A percentile compares a stretch with the other conserved stretches of the same genome.
These are phyloP conservation scores for Pristiophorus japonicus DNA, from an alignment of 2,113 vertebrate species.

Conservation along the genomic window DNA sequence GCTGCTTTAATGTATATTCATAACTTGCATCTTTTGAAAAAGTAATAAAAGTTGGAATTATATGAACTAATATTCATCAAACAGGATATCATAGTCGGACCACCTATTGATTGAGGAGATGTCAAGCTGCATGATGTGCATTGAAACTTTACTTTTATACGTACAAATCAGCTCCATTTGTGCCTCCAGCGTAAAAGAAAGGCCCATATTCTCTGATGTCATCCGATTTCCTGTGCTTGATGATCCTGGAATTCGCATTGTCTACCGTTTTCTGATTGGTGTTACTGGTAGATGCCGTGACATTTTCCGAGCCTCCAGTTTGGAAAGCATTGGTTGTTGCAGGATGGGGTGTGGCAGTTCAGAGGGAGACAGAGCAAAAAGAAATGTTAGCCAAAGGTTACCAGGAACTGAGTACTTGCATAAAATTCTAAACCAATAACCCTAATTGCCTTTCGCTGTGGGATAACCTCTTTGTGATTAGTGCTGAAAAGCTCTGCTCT, in stretches of 20 bases:
- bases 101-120: background rate
- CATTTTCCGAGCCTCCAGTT: background rate
- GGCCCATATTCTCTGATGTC: background rate
- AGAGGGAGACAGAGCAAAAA: background rate
- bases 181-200: background rate
- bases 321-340: background rate
- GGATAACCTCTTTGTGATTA: background rate
- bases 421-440: background rate
- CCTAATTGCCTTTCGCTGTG: background rate
- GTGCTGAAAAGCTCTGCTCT: background rate
- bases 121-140: background rate
- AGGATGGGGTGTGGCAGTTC: background rate
- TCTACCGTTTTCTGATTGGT: background rate
- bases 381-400: background rate
- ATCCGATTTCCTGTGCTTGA: background rate
- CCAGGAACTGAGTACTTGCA: background rate
- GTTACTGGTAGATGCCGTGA: background rate
- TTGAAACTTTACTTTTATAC: background rate
- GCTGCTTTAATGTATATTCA: background rate
- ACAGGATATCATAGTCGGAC: background rate
- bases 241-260: no score
- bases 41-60: background rate
- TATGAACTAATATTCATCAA: background rate
- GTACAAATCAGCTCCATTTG: conserved; percentile 18
- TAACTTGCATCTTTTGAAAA: background rate